A percentile compares a stretch with the other conserved stretches of the same genome.
Conservation (phyloP, 37 sponge, comb jelly and placozoan genomes). For the Halichondria panicea region DNA sequence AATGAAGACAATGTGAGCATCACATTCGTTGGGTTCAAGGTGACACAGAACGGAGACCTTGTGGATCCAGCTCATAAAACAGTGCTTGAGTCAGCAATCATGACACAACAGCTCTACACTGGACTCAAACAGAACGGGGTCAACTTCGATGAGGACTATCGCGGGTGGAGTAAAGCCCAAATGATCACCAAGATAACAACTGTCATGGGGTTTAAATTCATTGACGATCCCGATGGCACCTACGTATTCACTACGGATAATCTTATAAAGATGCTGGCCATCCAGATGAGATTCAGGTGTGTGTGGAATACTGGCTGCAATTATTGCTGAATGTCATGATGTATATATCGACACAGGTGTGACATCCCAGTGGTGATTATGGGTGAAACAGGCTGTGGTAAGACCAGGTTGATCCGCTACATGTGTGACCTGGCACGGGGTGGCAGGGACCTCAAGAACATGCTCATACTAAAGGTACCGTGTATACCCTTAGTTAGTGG, state of each 20-base stretch:
- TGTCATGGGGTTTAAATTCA: slow-evolving; percentile 74
- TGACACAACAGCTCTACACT: slow-evolving; percentile 28
- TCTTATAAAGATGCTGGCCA: slow-evolving; percentile 86
- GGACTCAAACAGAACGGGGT: slow-evolving; percentile 31
- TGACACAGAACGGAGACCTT: slow-evolving; percentile 40
- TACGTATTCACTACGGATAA: slow-evolving; percentile 90
- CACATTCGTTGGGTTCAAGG: slow-evolving; percentile 89
- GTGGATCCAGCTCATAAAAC: slow-evolving; percentile 20
- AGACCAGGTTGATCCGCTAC: slow-evolving; percentile 90
- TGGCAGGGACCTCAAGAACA: slow-evolving; percentile 42
- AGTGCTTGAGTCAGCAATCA: slow-evolving; percentile 22
- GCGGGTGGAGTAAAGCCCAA: slow-evolving; percentile 18
- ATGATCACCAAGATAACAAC: slow-evolving; percentile 56
- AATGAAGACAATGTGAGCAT: slow-evolving; percentile 73
- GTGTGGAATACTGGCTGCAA: background rate
- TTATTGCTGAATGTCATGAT: background rate
- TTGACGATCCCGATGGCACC: slow-evolving; percentile 76
- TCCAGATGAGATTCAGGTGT: slow-evolving; percentile 91
- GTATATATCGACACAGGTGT: slow-evolving; percentile 41
- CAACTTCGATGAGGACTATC: slow-evolving; percentile 46
- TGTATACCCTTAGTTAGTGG: background rate
- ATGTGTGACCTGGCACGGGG: slow-evolving; percentile 81
- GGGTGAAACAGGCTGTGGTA: slow-evolving; percentile 99
- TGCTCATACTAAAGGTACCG: slow-evolving; percentile 69
- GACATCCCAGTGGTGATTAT: slow-evolving; percentile 95